phyloP scores from a whole-genome alignment of 37 sponge, comb jelly and placozoan genomes.

The Oscarella lobularis region DNA sequence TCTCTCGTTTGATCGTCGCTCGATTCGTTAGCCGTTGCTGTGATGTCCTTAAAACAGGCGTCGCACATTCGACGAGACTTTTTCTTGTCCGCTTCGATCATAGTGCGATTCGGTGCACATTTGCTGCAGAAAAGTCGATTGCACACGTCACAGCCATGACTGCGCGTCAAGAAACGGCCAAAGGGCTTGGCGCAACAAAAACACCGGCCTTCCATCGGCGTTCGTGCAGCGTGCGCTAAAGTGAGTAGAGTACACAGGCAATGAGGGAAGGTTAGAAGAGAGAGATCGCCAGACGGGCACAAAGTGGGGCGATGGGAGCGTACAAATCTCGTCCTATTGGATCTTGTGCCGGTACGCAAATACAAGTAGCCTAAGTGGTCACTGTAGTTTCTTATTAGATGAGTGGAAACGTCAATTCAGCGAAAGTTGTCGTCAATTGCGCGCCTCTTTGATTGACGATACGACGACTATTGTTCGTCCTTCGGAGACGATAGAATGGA shows the following conservation, averaged over 20 bases:
- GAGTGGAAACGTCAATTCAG: neutral
- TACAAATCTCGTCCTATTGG: neutral
- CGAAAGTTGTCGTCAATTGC: neutral
- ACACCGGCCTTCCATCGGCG: conserved; percentile 1
- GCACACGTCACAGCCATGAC: neutral
- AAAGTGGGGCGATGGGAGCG: neutral
- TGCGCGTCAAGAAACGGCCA: neutral
- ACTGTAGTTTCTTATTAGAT: neutral
- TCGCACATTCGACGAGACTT: neutral
- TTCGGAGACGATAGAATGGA: too few species aligned
- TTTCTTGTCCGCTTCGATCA: neutral
- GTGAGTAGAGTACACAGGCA: too few species aligned
- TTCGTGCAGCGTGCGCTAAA: too few species aligned
- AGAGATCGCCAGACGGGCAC: neutral
- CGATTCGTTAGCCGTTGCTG: neutral
- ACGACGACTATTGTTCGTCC: too few species aligned
- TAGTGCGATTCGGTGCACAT: neutral
- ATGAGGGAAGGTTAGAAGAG: too few species aligned
- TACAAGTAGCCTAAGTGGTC: neutral
- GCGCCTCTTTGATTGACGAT: neutral
- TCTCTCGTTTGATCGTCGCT: too few species aligned
- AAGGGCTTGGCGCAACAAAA: neutral
- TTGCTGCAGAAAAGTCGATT: neutral
- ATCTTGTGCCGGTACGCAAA: neutral
- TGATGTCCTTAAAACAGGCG: neutral